Conservation (phyloP, 2,888 invertebrate species). For the Sarcophaga rosellei region DNA sequence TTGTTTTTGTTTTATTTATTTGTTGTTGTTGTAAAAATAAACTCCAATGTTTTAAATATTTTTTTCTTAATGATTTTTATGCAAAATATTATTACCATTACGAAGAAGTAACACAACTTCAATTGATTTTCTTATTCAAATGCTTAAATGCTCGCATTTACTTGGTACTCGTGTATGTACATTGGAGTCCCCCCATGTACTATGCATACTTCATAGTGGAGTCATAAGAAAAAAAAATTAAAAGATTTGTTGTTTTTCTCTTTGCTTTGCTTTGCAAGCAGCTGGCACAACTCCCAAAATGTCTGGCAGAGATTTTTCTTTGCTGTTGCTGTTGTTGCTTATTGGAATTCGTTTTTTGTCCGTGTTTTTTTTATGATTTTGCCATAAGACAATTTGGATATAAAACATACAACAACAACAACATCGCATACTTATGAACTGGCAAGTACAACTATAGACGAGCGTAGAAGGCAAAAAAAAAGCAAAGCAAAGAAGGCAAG, state of each 20-base stretch:
- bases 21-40: too few relatives aligned
- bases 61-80: too few relatives aligned
- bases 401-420: conserved; percentile 71
- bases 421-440: conserved; percentile 73
- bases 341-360: conserved; percentile 48
- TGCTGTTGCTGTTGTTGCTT: conserved; percentile 41
- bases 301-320: conserved; percentile 71
- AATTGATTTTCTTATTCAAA: conserved; percentile 20
- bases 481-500: conserved; percentile 55
- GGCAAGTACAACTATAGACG: conserved; percentile 48
- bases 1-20: too few relatives aligned
- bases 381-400: conserved; percentile 67
- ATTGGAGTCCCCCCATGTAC: too few relatives aligned
- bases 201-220: conserved; percentile 3
- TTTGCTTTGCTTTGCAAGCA: conserved; percentile 1
- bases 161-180: background rate
- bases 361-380: conserved; percentile 28
- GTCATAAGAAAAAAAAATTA: background rate
- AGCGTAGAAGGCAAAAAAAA: background rate
- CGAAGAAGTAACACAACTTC: background rate
- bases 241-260: background rate
- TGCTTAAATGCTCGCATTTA: conserved; percentile 7
- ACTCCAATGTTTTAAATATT: too few relatives aligned
- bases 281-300: conserved; percentile 77
- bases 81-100: too few relatives aligned